These are phyloP conservation scores for Metopia argyrocephala DNA, from an alignment of 2,888 invertebrate genomes.

Conservation along the genomic window DNA sequence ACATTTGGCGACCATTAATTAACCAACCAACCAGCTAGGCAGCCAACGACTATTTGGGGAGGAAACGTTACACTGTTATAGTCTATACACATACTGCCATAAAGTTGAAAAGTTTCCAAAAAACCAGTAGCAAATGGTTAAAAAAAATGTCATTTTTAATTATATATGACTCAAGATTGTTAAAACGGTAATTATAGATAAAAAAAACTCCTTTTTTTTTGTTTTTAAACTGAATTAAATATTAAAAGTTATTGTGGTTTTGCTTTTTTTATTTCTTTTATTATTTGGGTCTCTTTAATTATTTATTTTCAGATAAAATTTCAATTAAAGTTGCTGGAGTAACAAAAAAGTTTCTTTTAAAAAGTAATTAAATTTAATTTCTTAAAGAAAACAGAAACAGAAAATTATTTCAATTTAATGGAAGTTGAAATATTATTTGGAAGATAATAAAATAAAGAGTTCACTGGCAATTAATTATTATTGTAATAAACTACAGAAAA, in stretches of 20 bases:
- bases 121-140: too few relatives aligned
- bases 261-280: neutral
- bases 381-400: too few relatives aligned
- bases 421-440: too few relatives aligned
- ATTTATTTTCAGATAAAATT: conserved; percentile 33
- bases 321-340: conserved; percentile 31
- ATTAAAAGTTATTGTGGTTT: conserved; percentile 2
- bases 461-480: too few relatives aligned
- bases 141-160: conserved; percentile 9
- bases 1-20: conserved; percentile 59
- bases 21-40: conserved; percentile 24
- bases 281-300: conserved; percentile 12
- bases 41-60: neutral
- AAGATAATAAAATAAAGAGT: too few relatives aligned
- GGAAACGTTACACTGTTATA: conserved; percentile 11
- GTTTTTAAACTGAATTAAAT: neutral
- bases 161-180: conserved; percentile 38
- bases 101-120: conserved; percentile 20
- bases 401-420: too few relatives aligned
- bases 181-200: conserved; percentile 54
- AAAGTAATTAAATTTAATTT: too few relatives aligned
- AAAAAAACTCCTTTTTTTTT: neutral
- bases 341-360: neutral
- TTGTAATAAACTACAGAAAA: too few relatives aligned
- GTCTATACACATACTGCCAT: neutral